A percentile compares a stretch with the other conserved stretches of the same genome.
phyloP scores from a whole-genome alignment of 2,888 invertebrate species.

The Polyploca ridens region DNA sequence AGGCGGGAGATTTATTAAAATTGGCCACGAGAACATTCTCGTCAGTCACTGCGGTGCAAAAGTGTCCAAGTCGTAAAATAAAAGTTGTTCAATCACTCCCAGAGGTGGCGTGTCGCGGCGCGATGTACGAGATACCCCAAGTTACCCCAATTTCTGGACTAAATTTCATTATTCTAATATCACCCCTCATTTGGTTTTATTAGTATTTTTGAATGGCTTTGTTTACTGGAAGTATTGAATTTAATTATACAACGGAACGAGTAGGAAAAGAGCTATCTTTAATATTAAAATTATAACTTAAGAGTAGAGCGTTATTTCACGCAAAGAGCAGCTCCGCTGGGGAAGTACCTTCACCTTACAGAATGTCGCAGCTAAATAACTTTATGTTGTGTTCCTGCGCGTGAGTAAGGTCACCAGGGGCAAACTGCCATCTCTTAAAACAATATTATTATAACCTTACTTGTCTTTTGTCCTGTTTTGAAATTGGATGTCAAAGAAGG shows the following conservation, averaged over 20 bases:
- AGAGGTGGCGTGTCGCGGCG: slow-evolving; percentile 23
- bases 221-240: background rate
- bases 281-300: background rate
- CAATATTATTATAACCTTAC: no score
- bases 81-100: slow-evolving; percentile 41
- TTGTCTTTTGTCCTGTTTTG: no score
- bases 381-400: no score
- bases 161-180: slow-evolving; percentile 8
- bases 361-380: no score
- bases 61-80: slow-evolving; percentile 43
- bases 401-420: no score
- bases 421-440: no score
- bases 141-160: slow-evolving; percentile 16
- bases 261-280: background rate
- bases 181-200: slow-evolving; percentile 6
- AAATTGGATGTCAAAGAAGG: no score
- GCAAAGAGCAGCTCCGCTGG: no score
- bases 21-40: slow-evolving; percentile 10
- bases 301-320: no score
- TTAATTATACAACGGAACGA: background rate
- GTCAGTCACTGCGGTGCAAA: slow-evolving; percentile 25
- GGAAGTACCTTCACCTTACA: no score
- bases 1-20: slow-evolving; percentile 1
- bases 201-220: background rate
- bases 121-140: slow-evolving; percentile 25